Base-by-base conservation (phyloP, 2,797 vertebrate genomes). In the Tinamus major region DNA sequence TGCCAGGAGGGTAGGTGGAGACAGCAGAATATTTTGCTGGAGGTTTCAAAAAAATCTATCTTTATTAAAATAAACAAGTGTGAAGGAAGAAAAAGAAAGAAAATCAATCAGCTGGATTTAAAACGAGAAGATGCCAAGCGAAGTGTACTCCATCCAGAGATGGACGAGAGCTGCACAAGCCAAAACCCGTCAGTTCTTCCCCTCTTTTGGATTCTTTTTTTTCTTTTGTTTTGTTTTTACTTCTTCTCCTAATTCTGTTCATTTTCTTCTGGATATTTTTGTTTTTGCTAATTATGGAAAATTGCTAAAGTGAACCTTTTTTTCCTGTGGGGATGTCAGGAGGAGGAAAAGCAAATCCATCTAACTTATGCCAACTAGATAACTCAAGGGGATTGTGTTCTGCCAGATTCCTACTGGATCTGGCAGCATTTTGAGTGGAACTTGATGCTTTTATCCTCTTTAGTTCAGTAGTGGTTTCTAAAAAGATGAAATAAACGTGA, bases 11-110 rank as follows among this genome's bases (percentile, higher is more conserved):
- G 92, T 88, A 77, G 87, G 88, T 79, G 89, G 85, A 94, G 71
- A 51, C 51, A 49, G 1, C 6, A 64, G 94, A 91, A 81, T 85
- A 81, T 88, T 93, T 94, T 92, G 80, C 79, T 93, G 87, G 37
- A 70, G 75, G 53, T 90, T 95, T 92, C 48, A 1, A 72, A 83
- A 35, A 90, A 84, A 97, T 94, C 93, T 92, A 90, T 96, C 92
- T 97, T 90, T 94, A 91, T 97, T 96, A 95, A 96, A 96, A 92
- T 96, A 92, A 95, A 91, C 92, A 93, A 79, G 68, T 74, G 55
- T 39, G 87, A 88, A 94, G 71, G 81, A 86, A 95, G 69, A 95
- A 85, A 87, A 44, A 64, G 92, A 89, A 51, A 59, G 87, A 58
- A 83, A 94, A 95, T 96, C 97, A 96, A 94, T 94, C 94, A 92